Conservation (phyloP, 2,888 invertebrate species). For the Eupithecia vulgata region DNA sequence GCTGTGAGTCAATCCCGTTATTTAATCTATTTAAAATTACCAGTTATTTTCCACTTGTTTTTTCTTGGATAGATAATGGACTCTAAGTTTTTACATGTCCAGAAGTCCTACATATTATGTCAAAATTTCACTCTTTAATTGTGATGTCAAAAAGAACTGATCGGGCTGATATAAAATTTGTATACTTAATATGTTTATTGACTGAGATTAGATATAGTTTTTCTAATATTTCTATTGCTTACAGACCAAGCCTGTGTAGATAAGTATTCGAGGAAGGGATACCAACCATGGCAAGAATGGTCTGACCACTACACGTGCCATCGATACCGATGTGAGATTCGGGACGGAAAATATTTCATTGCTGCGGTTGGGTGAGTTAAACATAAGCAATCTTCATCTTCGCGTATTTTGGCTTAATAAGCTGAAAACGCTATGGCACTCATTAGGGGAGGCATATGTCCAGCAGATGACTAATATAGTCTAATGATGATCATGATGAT, state of each 20-base stretch:
- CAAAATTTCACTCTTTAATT: no score
- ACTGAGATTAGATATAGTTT: neutral
- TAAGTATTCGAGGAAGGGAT: slow-evolving; percentile 81
- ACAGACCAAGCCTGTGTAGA: slow-evolving; percentile 80
- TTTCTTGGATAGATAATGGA: neutral
- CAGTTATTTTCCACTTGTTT: no score
- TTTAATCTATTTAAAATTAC: no score
- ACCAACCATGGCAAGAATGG: slow-evolving; percentile 82
- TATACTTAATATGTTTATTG: neutral
- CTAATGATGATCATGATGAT: no score
- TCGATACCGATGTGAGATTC: slow-evolving; percentile 76
- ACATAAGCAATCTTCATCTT: neutral
- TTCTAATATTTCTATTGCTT: slow-evolving; percentile 21
- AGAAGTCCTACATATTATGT: neutral
- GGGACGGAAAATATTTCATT: slow-evolving; percentile 80
- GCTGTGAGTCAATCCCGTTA: slow-evolving; percentile 65
- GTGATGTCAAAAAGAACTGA: neutral
- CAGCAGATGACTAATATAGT: no score
- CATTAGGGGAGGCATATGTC: no score
- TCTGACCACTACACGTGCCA: slow-evolving; percentile 81
- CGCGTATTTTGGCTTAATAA: no score
- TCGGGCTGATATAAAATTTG: neutral
- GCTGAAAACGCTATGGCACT: no score
- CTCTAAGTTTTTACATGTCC: neutral
- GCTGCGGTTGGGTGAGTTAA: slow-evolving; percentile 74